Evolutionary conservation across 2,888 invertebrate species (phyloP), one percentile per base, ranked within the genome.

Genomic region (Frankliniella fusca): DNA sequence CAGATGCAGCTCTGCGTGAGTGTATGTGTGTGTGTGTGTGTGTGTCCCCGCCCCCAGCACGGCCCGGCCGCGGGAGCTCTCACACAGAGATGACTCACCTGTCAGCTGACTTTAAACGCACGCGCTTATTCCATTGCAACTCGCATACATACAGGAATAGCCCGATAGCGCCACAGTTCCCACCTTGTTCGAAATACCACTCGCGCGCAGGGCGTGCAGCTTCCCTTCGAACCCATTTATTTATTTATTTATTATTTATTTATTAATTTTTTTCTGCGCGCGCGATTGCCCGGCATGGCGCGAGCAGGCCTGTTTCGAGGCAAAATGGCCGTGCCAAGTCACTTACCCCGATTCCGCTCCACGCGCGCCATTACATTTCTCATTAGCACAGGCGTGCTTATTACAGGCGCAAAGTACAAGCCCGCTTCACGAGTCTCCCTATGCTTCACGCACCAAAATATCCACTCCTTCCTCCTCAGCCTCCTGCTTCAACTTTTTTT

Each of bases 311-410:
- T 38, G 38, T 38, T 38, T 5, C 38, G 38, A 38, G 38, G 38
- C 38, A 38, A 38, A 38, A 38, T 38, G 38, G 38, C 5, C 54
- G 54, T 27, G 23, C 70, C 70, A 27, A 76, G 70, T 76, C 70
- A 76, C 70, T 76, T 76, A 76, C 23, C 70, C 70, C 70, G 70
- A 76, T 76, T 76, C 27, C 27, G 27, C 70, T 27, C 12, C 70
- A 61, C 61, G 61, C 20, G 54, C 70, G 70, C 70, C 70, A 76
- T 76, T 76, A 23, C 70, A 27, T 76, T 76, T 76, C 27, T 76
- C 27, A 76, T 76, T 76, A 76, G 70, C 70, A 76, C n/a, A 76
- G 27, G 70, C 70, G 70, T 76, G 70, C 70, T 76, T 76, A 76
- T 76, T 76, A 76, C 2, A 76, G 27, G 27, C 7, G 70, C 70